phyloP scores from a whole-genome alignment of 2,888 invertebrate species.

The Muscina levida region DNA sequence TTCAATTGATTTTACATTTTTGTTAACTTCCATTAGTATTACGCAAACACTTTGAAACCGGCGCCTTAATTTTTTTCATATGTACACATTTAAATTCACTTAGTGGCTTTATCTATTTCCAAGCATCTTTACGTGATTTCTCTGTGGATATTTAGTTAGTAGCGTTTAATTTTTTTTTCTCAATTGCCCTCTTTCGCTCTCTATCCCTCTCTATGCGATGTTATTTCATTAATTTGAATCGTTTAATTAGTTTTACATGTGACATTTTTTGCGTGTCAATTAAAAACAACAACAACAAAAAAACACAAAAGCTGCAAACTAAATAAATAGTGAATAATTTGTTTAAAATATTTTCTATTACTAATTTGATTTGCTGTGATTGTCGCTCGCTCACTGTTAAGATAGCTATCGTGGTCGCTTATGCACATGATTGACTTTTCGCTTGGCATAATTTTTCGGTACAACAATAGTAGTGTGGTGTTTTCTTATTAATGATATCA shows the following conservation, averaged over 20 bases:
- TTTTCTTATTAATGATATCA: slow-evolving; percentile 58
- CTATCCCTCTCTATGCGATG: too few relatives aligned
- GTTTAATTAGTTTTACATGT: slow-evolving; percentile 49
- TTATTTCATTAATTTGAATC: slow-evolving; percentile 43
- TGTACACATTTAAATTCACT: neutral
- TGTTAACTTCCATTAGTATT: too few relatives aligned
- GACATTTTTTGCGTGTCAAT: slow-evolving; percentile 50
- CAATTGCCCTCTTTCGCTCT: too few relatives aligned
- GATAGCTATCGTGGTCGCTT: neutral
- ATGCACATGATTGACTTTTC: slow-evolving; percentile 8
- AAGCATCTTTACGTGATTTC: neutral
- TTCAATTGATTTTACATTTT: too few relatives aligned
- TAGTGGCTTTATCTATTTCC: neutral
- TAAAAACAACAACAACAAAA: slow-evolving; percentile 19
- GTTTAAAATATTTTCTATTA: neutral
- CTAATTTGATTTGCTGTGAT: slow-evolving; percentile 16
- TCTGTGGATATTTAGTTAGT: slow-evolving; percentile 24
- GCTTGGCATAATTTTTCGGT: slow-evolving; percentile 31
- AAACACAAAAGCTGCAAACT: too few relatives aligned
- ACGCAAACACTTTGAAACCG: too few relatives aligned
- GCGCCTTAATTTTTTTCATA: too few relatives aligned
- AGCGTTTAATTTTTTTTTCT: too few relatives aligned
- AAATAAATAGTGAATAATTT: slow-evolving; percentile 18
- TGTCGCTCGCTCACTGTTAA: neutral
- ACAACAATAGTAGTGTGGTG: too few relatives aligned